Evolutionary conservation across 2,888 invertebrate species (phyloP), one percentile per base, ranked within the genome.

Genomic region (Oconnorella tubifera): DNA sequence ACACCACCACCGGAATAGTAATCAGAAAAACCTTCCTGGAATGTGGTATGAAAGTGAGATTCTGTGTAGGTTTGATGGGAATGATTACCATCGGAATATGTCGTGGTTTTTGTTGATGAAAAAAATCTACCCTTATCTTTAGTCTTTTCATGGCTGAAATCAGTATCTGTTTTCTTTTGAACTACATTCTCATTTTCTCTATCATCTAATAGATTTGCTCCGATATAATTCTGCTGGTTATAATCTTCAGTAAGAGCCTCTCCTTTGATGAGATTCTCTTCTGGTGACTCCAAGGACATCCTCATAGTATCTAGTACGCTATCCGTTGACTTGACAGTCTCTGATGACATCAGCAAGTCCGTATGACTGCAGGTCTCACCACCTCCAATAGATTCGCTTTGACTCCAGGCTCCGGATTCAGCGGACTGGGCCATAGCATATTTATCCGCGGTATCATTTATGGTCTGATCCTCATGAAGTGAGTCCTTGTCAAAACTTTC

Each of bases 371-470:
- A 19, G 25, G 32, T 27, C 6, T 61, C 49, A 53, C 61, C 25
- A 29, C 51, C 67, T 40, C 51, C 56, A 25, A 65, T 65, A 40
- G 63, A 60, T 40, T 70, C 71, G 40, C 59, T 64, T 56, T 72
- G 72, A 56, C 70, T 72, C 67, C 68, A 72, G 6, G 70, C 70
- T 32, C 74, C 75, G 23, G 80, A 79, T 67, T 80, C 80, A 55
- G 73, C 71, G 14, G 80, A 80, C 29, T 77, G 76, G 64, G 77
- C 76, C 78, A 80, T 78, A 33, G 76, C 78, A 10, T 10, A 10
- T 10, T 25, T 10, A 6, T 19, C 4, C 25, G 10, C 25, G 4
- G 53, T 6, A 10, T 19, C 10, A 27, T 74, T 74, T 14, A 68
- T 67, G 61, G 62, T 55, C 28, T 67, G 68, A 3, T 69, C 51